Percentiles rank a stretch among this genome's conserved stretches.
phyloP scores from a whole-genome alignment of 2,797 vertebrate genomes.

The Phrynocephalus guinanensis region DNA sequence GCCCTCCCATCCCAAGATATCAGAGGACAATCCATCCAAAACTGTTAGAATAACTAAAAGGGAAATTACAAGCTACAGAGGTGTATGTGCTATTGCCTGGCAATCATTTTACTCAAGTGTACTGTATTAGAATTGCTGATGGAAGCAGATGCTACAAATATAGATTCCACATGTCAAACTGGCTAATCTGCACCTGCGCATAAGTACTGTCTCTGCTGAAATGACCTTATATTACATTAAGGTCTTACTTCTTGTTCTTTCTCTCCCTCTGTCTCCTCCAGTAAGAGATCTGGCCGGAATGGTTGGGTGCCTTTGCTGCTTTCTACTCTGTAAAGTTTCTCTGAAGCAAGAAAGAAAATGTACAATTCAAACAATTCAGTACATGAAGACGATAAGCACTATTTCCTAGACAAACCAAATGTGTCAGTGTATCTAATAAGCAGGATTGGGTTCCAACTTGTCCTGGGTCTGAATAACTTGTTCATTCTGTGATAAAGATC shows the following conservation, averaged over 20 bases:
- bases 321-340: slow-evolving; percentile 90
- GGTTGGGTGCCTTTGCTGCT: slow-evolving; percentile 69
- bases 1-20: not conserved
- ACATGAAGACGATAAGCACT: slow-evolving; percentile 9
- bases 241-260: slow-evolving; percentile 86
- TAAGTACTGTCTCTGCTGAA: slow-evolving; percentile 29
- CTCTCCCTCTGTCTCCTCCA: slow-evolving; percentile 86
- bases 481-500: slow-evolving; percentile 48
- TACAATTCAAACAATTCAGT: not conserved
- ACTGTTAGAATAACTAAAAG: not conserved
- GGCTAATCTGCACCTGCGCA: slow-evolving; percentile 31
- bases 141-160: slow-evolving; percentile 43
- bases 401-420: not conserved
- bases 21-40: not conserved
- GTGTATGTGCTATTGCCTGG: not conserved
- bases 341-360: slow-evolving; percentile 72
- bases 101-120: slow-evolving; percentile 28
- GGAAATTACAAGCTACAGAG: not conserved
- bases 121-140: not conserved
- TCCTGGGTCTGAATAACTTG: not conserved
- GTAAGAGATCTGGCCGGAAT: slow-evolving; percentile 90
- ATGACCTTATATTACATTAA: slow-evolving; percentile 53
- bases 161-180: slow-evolving; percentile 23
- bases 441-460: slow-evolving; percentile 17
- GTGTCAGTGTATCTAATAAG: not conserved